Evolutionary conservation across 2,797 vertebrate genomes (phyloP), one percentile per base, ranked within the genome.

Genomic region (Lophura swinhoii): DNA sequence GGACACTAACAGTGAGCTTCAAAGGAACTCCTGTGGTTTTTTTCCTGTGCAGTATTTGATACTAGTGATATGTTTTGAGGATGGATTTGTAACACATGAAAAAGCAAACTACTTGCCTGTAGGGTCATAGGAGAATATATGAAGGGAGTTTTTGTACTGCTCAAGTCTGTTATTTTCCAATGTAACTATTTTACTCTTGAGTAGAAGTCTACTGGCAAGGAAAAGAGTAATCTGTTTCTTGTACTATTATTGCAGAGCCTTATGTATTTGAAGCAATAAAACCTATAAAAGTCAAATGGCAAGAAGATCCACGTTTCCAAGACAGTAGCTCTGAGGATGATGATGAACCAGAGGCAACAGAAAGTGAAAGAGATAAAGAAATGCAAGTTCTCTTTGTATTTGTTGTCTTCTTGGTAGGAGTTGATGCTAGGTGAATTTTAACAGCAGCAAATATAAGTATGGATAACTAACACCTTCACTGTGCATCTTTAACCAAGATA

Each of bases 291-390:
- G 95, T 97, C 66, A 90, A 97, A 4, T 99, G 98, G 98, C 98
- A 98, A 84, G 98, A 96, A 92, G 98, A 99, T 90, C 97, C 97
- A 49, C 97, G 96, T 93, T 98, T 99, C 95, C 98, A 98, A 62
- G 99, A 99, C 93, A 99, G 98, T 97, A 99, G 98, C 97, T 99
- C 98, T 10, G 99, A 99, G 69, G 98, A 98, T 2, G 98, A 98
- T 6, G 98, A 98, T 7, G 96, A 98, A 12, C 48, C 95, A 15
- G 97, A 98, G 71, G 41, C n/a, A 5, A 84, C 87, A 35, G 95
- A 96, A 77, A 87, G 22, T 86, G 93, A 93, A 95, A 85, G 90
- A 46, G 80, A 77, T 67, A 76, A 76, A 64, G 82, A 81, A 68
- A 33, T 81, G 98, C 96, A 97, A 97, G 92, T 93, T 63, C 11